A percentile compares a stretch with the other conserved stretches of the same genome.
Evolutionary conservation across 2,113 vertebrate genomes (phyloP).

Genomic region (Syngnathus scovelli): DNA sequence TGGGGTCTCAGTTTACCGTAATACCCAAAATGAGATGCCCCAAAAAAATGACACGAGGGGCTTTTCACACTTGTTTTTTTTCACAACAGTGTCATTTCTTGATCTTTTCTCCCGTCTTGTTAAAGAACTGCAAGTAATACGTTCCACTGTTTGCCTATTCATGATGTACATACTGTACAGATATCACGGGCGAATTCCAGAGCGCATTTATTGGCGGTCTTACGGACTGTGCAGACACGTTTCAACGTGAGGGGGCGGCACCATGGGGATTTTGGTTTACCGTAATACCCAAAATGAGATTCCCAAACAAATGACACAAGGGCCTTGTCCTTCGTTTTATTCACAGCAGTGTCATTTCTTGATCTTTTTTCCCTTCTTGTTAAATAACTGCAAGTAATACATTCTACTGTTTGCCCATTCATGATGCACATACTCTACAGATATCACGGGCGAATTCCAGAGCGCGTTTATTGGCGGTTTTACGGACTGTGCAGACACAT

Average conservation of each 20-base stretch:
- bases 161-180: background rate
- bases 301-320: background rate
- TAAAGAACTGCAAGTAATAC: background rate
- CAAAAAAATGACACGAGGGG: background rate
- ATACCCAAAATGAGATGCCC: rapidly evolving
- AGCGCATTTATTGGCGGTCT: slow-evolving; percentile 9
- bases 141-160: background rate
- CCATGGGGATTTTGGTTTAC: background rate
- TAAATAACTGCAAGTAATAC: background rate
- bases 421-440: background rate
- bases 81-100: background rate
- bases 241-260: slow-evolving; percentile 55
- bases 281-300: slow-evolving; percentile 1
- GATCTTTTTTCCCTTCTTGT: background rate
- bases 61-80: background rate
- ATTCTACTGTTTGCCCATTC: background rate
- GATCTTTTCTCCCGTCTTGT: background rate
- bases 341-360: background rate
- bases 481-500: slow-evolving; percentile 52
- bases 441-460: background rate
- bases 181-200: background rate
- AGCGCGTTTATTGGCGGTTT: slow-evolving; percentile 9
- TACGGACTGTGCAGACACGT: slow-evolving; percentile 52
- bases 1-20: slow-evolving; percentile 11
- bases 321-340: background rate